phyloP scores from a whole-genome alignment of 2,797 vertebrate species.

The Bovichtus diacanthus region DNA sequence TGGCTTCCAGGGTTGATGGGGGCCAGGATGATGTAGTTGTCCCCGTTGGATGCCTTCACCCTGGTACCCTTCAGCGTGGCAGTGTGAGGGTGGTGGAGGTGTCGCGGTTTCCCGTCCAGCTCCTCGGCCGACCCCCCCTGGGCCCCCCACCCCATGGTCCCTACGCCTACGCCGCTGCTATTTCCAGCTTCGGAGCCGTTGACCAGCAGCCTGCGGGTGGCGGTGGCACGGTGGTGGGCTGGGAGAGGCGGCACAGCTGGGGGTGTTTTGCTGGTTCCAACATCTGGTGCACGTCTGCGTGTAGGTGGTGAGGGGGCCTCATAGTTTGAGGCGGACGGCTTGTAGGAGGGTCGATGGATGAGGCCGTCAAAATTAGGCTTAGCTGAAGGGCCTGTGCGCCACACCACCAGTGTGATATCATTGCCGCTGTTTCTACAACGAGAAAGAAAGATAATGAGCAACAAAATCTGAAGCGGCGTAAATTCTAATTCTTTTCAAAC shows the following conservation, averaged over 20 bases:
- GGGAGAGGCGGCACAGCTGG: slow-evolving; percentile 79
- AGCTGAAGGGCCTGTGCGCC: slow-evolving; percentile 90
- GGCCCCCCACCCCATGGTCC: slow-evolving; percentile 72
- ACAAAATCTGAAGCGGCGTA: too few species aligned
- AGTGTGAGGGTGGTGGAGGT: slow-evolving; percentile 77
- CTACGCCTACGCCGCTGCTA: slow-evolving; percentile 61
- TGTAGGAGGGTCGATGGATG: slow-evolving; percentile 90
- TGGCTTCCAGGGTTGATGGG: slow-evolving; percentile 93
- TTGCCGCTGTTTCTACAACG: slow-evolving; percentile 88
- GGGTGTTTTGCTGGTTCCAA: slow-evolving; percentile 80
- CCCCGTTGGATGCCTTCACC: slow-evolving; percentile 87
- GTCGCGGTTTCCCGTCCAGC: slow-evolving; percentile 70
- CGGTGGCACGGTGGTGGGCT: slow-evolving; percentile 86
- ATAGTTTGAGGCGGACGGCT: slow-evolving; percentile 82
- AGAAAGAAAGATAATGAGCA: background rate
- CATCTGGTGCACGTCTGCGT: slow-evolving; percentile 78
- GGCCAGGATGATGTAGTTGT: slow-evolving; percentile 96
- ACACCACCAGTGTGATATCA: slow-evolving; percentile 94
- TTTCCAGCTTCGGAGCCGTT: slow-evolving; percentile 81
- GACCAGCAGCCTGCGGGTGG: slow-evolving; percentile 87
- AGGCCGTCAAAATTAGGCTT: slow-evolving; percentile 89
- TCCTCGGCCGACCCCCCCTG: slow-evolving; percentile 85
- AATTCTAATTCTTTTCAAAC: background rate
- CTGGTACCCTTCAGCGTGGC: slow-evolving; percentile 86
- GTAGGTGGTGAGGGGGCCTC: slow-evolving; percentile 88